Percentiles rank a stretch among this genome's conserved stretches.
These are phyloP conservation scores for Cecropterus lyciades DNA, from an alignment of 1,140 invertebrate species.

Conservation along the genomic window DNA sequence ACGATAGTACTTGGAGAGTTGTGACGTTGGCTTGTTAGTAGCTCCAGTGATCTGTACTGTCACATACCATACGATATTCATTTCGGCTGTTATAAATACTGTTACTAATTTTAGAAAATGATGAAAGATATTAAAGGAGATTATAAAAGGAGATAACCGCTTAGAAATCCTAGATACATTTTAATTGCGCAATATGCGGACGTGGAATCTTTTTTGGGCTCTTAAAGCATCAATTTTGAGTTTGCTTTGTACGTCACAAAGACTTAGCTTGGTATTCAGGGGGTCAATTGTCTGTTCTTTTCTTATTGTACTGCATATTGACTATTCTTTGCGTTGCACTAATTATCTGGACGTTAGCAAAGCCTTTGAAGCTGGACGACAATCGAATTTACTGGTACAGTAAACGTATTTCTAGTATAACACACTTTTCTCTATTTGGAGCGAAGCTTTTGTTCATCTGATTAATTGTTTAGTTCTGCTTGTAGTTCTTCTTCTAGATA, in stretches of 20 bases:
- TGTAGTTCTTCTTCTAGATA: too few species aligned
- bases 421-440: not conserved
- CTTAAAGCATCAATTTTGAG: slow-evolving; percentile 7
- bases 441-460: too few species aligned
- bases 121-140: too few species aligned
- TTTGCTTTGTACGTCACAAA: slow-evolving; percentile 24
- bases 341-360: slow-evolving; percentile 28
- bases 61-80: too few species aligned
- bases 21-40: not conserved
- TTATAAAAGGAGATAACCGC: too few species aligned
- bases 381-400: slow-evolving; percentile 22
- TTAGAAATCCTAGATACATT: not conserved
- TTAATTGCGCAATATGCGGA: not conserved
- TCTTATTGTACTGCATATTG: slow-evolving; percentile 28
- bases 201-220: not conserved
- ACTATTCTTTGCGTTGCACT: slow-evolving; percentile 29
- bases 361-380: slow-evolving; percentile 29
- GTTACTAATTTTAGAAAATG: too few species aligned
- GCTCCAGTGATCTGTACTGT: too few species aligned
- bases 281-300: slow-evolving; percentile 23
- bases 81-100: too few species aligned
- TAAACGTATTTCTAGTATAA: slow-evolving; percentile 1
- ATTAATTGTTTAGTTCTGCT: not conserved
- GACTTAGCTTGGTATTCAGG: slow-evolving; percentile 30
- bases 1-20: not conserved